phyloP scores from a whole-genome alignment of 2,888 invertebrate species.

The Macaria liturata region DNA sequence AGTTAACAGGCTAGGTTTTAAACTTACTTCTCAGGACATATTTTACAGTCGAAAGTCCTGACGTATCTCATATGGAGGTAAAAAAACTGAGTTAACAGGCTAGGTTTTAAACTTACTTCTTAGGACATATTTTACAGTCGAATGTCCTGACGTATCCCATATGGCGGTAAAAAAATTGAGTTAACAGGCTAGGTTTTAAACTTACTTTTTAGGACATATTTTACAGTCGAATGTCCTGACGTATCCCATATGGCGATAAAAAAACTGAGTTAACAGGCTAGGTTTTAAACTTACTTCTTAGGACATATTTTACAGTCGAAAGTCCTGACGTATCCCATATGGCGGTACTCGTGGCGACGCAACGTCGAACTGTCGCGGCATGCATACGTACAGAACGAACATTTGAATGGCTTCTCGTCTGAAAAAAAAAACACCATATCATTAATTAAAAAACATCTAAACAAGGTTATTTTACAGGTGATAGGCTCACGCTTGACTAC shows the following conservation, averaged over 20 bases:
- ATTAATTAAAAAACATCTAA: too few species aligned
- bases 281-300: conserved; percentile 43
- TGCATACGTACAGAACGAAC: conserved; percentile 61
- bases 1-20: neutral
- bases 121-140: conserved; percentile 52
- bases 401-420: conserved; percentile 66
- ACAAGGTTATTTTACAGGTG: too few species aligned
- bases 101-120: conserved; percentile 41
- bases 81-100: too few species aligned
- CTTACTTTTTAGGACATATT: conserved; percentile 52
- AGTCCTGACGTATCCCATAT: conserved; percentile 46
- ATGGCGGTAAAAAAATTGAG: conserved; percentile 41
- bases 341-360: conserved; percentile 55
- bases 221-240: conserved; percentile 48
- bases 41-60: conserved; percentile 48
- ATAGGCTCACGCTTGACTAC: too few species aligned
- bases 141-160: conserved; percentile 46
- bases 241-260: conserved; percentile 51
- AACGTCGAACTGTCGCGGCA: conserved; percentile 66
- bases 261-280: neutral
- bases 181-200: conserved; percentile 7
- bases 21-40: conserved; percentile 53
- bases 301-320: conserved; percentile 54
- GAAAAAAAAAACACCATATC: conserved; percentile 25
- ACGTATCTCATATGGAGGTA: conserved; percentile 51